A percentile compares a stretch with the other conserved stretches of the same genome.
Conservation (phyloP, 2,888 invertebrate genomes). For the Oscheius sp. region DNA sequence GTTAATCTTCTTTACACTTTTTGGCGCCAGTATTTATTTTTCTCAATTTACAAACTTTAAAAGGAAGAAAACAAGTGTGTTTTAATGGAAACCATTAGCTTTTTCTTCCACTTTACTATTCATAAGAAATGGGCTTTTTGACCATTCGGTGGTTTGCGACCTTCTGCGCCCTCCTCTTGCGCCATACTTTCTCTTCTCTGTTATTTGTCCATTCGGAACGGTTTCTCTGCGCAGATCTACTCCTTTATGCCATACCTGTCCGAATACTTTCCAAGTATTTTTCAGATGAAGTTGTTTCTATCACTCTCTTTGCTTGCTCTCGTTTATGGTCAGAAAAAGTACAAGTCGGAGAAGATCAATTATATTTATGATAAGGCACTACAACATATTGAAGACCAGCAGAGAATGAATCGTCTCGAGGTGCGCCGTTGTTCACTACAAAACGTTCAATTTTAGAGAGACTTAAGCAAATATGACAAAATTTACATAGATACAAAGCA, state of each 20-base stretch:
- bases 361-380: conserved; percentile 69
- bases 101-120: too few species aligned
- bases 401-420: conserved; percentile 36
- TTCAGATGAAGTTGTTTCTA: conserved; percentile 16
- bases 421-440: not conserved
- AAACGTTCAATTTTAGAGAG: conserved; percentile 52
- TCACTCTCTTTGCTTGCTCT: not conserved
- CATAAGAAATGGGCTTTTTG: too few species aligned
- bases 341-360: conserved; percentile 68
- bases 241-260: not conserved
- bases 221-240: conserved; percentile 13
- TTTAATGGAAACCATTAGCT: too few species aligned
- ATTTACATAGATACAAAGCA: conserved; percentile 65
- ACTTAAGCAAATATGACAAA: conserved; percentile 62
- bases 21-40: too few species aligned
- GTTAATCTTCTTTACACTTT: not conserved
- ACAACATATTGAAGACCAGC: conserved; percentile 55
- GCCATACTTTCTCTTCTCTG: conserved; percentile 2
- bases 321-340: conserved; percentile 12
- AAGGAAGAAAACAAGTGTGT: too few species aligned
- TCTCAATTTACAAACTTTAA: too few species aligned
- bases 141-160: not conserved
- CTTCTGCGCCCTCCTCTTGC: conserved; percentile 7
- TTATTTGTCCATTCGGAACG: conserved; percentile 23
- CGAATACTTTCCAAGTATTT: not conserved